Percentiles rank a stretch among this genome's conserved stretches.
Evolutionary conservation across 2,113 vertebrate species (phyloP).

Genomic region (Gasterosteus aculeatus): DNA sequence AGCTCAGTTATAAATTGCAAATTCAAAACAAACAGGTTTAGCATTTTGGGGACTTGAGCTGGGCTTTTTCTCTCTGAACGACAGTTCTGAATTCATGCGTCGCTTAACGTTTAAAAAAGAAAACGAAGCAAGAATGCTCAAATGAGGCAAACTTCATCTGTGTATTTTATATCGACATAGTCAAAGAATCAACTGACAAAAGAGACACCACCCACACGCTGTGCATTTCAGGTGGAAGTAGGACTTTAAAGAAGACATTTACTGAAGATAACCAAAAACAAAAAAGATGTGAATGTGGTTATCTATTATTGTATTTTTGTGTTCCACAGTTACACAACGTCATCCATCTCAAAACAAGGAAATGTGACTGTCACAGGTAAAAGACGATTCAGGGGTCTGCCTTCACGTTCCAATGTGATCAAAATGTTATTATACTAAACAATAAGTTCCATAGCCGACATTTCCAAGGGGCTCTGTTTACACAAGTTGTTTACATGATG

Average conservation of each 20-base stretch:
- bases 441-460: conserved; percentile 26
- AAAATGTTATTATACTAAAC: conserved; percentile 37
- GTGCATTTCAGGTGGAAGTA: not conserved
- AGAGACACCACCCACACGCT: not conserved
- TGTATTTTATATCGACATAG: not conserved
- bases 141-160: not conserved
- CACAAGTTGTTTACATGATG: conserved; percentile 58
- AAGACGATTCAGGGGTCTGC: conserved; percentile 18
- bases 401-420: conserved; percentile 37
- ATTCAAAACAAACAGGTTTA: not conserved
- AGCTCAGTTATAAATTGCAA: not conserved
- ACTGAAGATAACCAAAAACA: not conserved
- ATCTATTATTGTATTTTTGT: too few relatives aligned
- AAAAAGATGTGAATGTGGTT: too few relatives aligned
- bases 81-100: not conserved
- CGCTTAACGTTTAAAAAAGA: not conserved
- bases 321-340: not conserved
- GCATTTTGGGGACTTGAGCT: not conserved
- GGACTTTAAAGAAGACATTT: not conserved
- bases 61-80: not conserved
- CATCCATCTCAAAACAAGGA: not conserved
- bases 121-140: not conserved
- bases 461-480: conserved; percentile 32
- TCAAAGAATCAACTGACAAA: not conserved
- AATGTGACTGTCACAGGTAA: conserved; percentile 4